Evolutionary conservation across 1,140 invertebrate genomes (phyloP), one percentile per base, ranked within the genome.

Genomic region (Cherax quadricarinatus): DNA sequence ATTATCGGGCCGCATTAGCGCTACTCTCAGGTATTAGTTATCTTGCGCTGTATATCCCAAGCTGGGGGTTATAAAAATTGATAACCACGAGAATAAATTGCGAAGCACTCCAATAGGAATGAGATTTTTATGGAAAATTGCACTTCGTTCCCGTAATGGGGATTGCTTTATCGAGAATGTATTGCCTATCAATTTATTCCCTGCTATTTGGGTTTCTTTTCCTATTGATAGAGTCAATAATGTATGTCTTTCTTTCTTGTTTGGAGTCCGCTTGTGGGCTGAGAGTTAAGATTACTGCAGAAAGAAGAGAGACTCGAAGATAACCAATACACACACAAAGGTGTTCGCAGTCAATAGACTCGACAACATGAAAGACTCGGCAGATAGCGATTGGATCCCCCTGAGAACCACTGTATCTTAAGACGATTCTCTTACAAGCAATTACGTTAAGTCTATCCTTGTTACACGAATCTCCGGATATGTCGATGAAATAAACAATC

Each of bases 111-210:
- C 89, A 91, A 91, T 91, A 91, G 89, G 89, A 91, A 91, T 91
- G 89, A 91, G 89, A 91, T 91, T 91, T 91, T 91, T 91, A 91
- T 91, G 89, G 89, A 91, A 91, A 91, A 91, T 91, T 86, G 89
- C 89, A 86, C 89, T 91, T 79, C 84, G 84, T 91, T 87, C 53
- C 84, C 89, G 82, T 91, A 91, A 91, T 91, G 89, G 84, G 89
- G 84, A 91, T 91, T 91, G 84, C 83, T 91, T 82, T 91, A 91
- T 81, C 89, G 89, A 57, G 84, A 91, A 91, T 91, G 89, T 87
- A 86, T 91, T 91, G 89, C 85, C 84, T 91, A 91, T 87, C 89
- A 91, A 91, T 91, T 91, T 91, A 87, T 91, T 60, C 85, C 88
- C 60, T 53, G 66, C 88, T 78, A 90, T 88, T 88, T 88, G 87